Evolutionary conservation across 2,797 vertebrate species (phyloP).

Genomic region (Mus caroli): DNA sequence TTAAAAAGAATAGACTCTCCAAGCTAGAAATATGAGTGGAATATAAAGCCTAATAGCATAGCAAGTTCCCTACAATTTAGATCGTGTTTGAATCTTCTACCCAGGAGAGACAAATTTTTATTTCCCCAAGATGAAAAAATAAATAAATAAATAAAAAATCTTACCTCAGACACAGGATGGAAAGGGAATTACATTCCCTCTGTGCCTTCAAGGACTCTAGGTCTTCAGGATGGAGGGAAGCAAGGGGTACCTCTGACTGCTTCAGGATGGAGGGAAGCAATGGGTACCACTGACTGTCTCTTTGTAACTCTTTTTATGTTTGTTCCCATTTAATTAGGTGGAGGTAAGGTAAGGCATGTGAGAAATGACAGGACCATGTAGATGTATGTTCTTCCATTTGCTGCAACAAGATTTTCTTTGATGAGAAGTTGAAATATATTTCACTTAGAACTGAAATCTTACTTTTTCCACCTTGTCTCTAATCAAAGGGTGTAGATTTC

Average conservation of each 20-base stretch:
- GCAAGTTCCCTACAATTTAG: conserved; percentile 11
- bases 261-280: too few relatives aligned
- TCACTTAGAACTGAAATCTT: conserved; percentile 23
- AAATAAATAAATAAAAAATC: conserved; percentile 43
- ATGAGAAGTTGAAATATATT: conserved; percentile 4
- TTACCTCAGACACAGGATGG: not conserved
- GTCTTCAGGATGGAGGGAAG: not conserved
- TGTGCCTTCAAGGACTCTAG: conserved; percentile 22
- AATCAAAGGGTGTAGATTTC: conserved; percentile 1
- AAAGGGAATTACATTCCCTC: conserved; percentile 19
- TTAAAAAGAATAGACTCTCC: conserved; percentile 15
- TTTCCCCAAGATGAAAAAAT: conserved; percentile 3
- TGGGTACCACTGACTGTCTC: not conserved
- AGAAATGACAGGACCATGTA: not conserved
- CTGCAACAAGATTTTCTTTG: conserved; percentile 40
- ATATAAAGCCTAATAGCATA: conserved; percentile 29
- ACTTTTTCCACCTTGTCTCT: not conserved
- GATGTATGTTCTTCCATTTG: conserved; percentile 19
- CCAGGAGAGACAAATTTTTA: conserved; percentile 28
- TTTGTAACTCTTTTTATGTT: not conserved
- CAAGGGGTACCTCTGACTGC: not conserved
- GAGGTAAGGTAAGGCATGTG: not conserved
- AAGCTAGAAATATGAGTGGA: not conserved
- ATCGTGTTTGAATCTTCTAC: conserved; percentile 45
- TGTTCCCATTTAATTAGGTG: not conserved